Base-by-base conservation (phyloP, 2,888 invertebrate species). In the Lepeophtheirus nordmannii region DNA sequence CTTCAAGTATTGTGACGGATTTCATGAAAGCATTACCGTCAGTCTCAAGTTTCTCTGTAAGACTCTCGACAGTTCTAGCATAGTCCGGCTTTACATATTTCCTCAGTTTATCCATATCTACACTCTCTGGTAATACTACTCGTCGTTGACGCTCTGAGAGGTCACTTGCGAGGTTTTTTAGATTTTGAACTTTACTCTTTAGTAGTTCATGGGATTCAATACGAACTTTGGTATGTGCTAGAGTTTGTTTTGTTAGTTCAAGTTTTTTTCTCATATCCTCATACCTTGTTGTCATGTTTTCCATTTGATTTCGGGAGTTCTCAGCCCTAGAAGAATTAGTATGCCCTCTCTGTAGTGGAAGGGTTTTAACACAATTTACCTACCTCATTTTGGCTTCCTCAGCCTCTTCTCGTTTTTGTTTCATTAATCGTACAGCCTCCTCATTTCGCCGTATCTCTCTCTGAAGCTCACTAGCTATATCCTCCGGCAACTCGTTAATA, bases 321-420 rank as follows among this genome's bases (percentile, higher is more conserved):
- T 46, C 53, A 46, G 53, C 53, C 53, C 53, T 46, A 17, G 30
- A 30, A 30, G 2, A 30, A 30, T 30, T 30, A 30, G 30, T 30
- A 30, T n/a, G 30, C 30, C 2, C 30, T 30, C 30, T 30, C 30
- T 30, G 30, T 30, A 30, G 30, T 5, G 3, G 30, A 7, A 30
- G 2, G 3, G 30, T 30, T 30, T 30, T 7, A 30, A 5, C 2
- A 30, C 7, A 30, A 7, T 30, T 5, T 30, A 46, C 53, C 53
- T 46, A 46, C 53, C 53, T 46, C 53, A n/a, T 14, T 46, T 46
- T 46, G 17, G 53, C 53, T 46, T 46, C 53, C 8, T 46, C n/a
- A 46, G 53, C 2, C 53, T 46, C 53, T 17, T 5, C 14, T 46
- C 8, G 53, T 17, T 46, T 46, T 17, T 46, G 53, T 8, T 46